These are phyloP conservation scores for Hyles lineata DNA, from an alignment of 2,888 invertebrate genomes.

Conservation along the genomic window DNA sequence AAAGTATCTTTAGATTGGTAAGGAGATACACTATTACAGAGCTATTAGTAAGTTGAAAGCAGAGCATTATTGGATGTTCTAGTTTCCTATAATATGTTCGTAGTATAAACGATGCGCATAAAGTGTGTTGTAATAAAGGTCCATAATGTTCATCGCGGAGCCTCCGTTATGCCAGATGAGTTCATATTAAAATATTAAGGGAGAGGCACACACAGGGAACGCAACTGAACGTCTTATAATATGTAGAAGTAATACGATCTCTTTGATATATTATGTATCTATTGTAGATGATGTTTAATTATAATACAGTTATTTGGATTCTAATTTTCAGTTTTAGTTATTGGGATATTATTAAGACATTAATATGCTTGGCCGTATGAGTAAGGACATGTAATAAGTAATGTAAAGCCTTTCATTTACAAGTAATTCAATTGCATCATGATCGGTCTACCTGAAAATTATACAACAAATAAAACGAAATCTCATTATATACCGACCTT, in stretches of 20 bases:
- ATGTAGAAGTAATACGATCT: neutral
- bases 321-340: too few species aligned
- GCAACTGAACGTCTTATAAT: neutral
- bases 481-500: conserved; percentile 52
- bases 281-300: too few species aligned
- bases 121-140: conserved; percentile 66
- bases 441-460: too few species aligned
- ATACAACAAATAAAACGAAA: conserved; percentile 4
- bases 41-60: too few species aligned
- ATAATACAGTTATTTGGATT: too few species aligned
- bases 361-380: neutral
- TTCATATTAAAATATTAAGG: conserved; percentile 55
- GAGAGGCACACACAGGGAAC: conserved; percentile 40
- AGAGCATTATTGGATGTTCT: too few species aligned
- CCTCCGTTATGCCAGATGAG: conserved; percentile 45
- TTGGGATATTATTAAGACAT: too few species aligned
- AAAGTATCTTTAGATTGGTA: too few species aligned
- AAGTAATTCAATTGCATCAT: neutral
- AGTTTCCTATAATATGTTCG: neutral
- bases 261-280: neutral
- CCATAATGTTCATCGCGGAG: conserved; percentile 66
- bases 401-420: neutral
- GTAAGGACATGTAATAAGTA: neutral
- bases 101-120: neutral
- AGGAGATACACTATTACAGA: too few species aligned